These are phyloP conservation scores for Stenoptilia bipunctidactyla DNA, from an alignment of 2,888 invertebrate genomes.

Conservation along the genomic window DNA sequence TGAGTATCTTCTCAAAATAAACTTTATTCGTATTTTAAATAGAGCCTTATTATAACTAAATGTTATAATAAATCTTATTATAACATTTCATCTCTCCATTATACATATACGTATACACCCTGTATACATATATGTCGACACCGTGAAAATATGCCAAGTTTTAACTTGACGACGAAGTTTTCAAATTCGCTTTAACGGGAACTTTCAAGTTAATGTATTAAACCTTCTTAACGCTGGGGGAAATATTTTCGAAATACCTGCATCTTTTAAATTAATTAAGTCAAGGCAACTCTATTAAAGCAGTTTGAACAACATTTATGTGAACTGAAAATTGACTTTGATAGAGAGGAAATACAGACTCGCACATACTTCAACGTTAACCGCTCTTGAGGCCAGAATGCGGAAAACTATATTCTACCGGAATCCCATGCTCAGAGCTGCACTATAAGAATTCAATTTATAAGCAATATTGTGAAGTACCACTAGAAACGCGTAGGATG, in stretches of 20 bases:
- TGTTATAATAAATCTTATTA: no score
- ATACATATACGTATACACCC: no score
- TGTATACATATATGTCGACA: no score
- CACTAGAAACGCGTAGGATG: background rate
- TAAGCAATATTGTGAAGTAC: slow-evolving; percentile 1
- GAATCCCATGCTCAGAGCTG: background rate
- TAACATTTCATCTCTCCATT: no score
- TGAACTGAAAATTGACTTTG: no score
- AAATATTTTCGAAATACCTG: background rate
- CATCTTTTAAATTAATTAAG: background rate
- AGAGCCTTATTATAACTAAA: no score
- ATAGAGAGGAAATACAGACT: no score
- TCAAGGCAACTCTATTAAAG: background rate
- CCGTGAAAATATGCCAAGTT: background rate
- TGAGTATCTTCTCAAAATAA: no score
- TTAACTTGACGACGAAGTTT: background rate
- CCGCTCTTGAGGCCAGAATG: background rate
- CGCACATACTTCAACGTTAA: background rate
- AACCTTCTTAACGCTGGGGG: background rate
- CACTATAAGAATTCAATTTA: background rate
- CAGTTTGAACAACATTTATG: background rate
- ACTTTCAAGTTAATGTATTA: background rate
- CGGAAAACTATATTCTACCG: no score
- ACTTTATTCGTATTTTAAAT: no score
- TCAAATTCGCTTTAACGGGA: background rate